Evolutionary conservation across 2,888 invertebrate genomes (phyloP), one percentile per base, ranked within the genome.

Genomic region (Cosmopolites sordidus): DNA sequence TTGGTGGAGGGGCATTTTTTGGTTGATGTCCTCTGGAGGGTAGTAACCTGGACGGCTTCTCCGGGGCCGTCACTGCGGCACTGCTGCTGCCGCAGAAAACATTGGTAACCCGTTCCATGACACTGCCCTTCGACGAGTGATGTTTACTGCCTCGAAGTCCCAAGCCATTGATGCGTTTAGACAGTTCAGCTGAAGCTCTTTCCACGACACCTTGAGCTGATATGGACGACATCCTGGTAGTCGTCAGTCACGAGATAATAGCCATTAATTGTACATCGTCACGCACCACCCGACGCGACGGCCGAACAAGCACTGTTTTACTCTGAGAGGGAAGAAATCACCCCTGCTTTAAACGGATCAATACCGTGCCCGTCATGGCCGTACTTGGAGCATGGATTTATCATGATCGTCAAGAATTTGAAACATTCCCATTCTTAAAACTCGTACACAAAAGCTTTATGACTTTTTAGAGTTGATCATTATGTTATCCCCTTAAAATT

Each of bases 71-170:
- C 12, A 54, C 68, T 9, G 65, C 63, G 16, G 72, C 69, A 61
- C 71, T 76, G 64, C 76, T 75, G 50, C 87, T 86, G 11, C 90
- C 91, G 73, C 91, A 91, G 54, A 92, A 83, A 17, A 89, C 92
- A 71, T 87, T 89, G 43, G 91, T 90, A 53, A 92, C 90, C 62
- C 91, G 83, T 73, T 92, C 92, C 80, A 91, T 91, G 60, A 92
- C 91, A 71, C 85, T 84, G 17, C 82, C 77, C 58, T 69, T 70
- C 59, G 71, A 66, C 55, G 70, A 69, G 58, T 72, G 72, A 69
- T 78, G 78, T 57, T 71, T 72, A 61, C 65, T 68, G 58, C 67
- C 60, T 37, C 70, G 62, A 16, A 58, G 78, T 72, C 58, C 80
- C 69, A 90, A 79, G 57, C 90, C 90, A 69, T 89, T 92, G 76